phyloP scores from a whole-genome alignment of 2,113 vertebrate genomes.

The Zosterops lateralis region DNA sequence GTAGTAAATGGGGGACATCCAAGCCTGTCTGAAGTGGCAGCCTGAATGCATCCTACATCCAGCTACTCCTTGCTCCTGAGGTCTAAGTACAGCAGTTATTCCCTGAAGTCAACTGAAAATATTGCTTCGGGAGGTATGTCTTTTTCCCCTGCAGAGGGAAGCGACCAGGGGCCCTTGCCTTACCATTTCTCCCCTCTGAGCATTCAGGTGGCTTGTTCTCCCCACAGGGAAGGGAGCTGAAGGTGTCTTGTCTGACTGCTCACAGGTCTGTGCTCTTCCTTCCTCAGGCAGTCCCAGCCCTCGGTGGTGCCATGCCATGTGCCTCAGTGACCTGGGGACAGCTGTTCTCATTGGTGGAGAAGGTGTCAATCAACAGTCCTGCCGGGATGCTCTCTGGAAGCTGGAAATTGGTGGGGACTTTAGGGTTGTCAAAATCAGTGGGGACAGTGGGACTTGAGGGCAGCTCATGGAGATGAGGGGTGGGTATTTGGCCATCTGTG shows the following conservation, averaged over 20 bases:
- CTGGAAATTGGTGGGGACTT: constrained; percentile 80
- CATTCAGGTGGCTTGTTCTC: background rate
- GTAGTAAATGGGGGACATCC: background rate
- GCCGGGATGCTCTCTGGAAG: constrained; percentile 84
- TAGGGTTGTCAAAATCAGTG: background rate
- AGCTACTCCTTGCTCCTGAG: background rate
- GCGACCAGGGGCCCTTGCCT: background rate
- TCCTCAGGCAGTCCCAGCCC: constrained; percentile 73
- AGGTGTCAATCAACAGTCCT: constrained; percentile 66
- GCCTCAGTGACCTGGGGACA: constrained; percentile 81
- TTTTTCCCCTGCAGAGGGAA: background rate
- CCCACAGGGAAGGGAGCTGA: background rate
- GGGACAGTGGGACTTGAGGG: background rate
- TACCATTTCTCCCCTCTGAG: background rate
- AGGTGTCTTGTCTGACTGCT: background rate
- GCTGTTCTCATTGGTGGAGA: constrained; percentile 86
- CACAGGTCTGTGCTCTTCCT: background rate
- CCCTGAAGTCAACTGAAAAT: background rate
- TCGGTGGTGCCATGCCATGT: constrained; percentile 86
- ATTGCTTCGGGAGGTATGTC: background rate
- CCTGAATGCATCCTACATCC: background rate
- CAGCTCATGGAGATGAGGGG: background rate
- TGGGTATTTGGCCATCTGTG: background rate
- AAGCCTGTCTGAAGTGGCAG: background rate
- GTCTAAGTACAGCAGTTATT: background rate